Evolutionary conservation across 2,888 invertebrate genomes (phyloP), one percentile per base, ranked within the genome.

Genomic region (Brachynemurus nebulosus): DNA sequence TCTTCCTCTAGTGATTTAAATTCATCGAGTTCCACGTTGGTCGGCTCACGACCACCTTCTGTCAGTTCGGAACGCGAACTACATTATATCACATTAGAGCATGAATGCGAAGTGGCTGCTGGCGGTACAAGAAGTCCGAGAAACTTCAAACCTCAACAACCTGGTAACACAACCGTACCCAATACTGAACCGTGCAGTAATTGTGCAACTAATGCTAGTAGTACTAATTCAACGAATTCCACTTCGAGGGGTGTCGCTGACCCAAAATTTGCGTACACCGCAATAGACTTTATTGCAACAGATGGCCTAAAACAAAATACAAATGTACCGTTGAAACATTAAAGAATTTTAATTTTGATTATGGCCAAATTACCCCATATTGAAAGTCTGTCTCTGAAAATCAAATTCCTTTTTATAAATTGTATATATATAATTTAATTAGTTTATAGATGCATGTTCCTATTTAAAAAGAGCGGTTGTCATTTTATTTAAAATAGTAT

Each of bases 271-370:
- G 71, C 72, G 33, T 86, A 86, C 64, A 85, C 86, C 50, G 78
- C 84, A 67, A 86, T 86, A 48, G 86, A 86, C 70, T 86, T 86
- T 64, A 68, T 74, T 23, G 76, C 78, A 61, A 73, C 76, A 60
- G 76, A 75, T 52, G 64, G 63, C 47, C 57, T 68, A 48, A 66
- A 62, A 48, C 52, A 52, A 34, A 51, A 48, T 25, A 14, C 45
- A 14, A 33, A 30, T 38, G 11, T 30, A 19, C 16, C 40, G n/a
- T 55, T 58, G 45, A 57, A 58, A 48, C 54, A 57, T 52, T 56
- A 21, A 42, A 25, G 14, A 30, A 30, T 12, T 30, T 12, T 11
- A 30, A n/a, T 4, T 4, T 27, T 4, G 14, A 30, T 30, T 30
- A 30, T n/a, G 30, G 30, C 30, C 30, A 30, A 30, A 30, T 12